Evolutionary conservation across 2,888 invertebrate species (phyloP), one percentile per base, ranked within the genome.

Genomic region (Pyrrhosoma nymphula): DNA sequence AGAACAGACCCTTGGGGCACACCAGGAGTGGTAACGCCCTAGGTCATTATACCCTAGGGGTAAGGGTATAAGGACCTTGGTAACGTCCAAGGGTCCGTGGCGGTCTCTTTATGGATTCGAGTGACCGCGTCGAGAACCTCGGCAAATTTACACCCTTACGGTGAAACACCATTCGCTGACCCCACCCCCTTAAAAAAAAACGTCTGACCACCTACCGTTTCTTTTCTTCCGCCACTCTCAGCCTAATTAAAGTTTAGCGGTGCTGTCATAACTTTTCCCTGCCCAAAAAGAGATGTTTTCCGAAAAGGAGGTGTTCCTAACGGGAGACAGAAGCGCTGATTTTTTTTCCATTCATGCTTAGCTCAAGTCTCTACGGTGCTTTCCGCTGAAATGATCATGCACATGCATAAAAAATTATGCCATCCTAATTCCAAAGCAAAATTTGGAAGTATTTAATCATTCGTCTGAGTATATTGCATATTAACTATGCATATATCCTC

Each of bases 191-290:
- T 60, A 8, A 0, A 26, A 26, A 47, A 47, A 47, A 47, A 47
- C 47, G n/a, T 26, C 91, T n/a, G 16, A 69, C 47, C 23, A n/a
- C 93, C 20, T 20, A 47, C 47, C 47, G n/a, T 16, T 82, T 2
- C 18, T 82, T 35, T 82, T 16, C 82, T 26, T 26, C 18, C n/a
- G 16, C 60, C 12, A 20, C 20, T 60, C 47, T 16, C 14, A 16
- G 30, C 63, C 47, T 47, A 93, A 93, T 93, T 93, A 26, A n/a
- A 93, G 47, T 75, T 91, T 93, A n/a, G 69, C 18, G 18, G n/a
- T 12, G 39, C 20, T 16, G 20, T 63, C 91, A 91, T 69, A 91
- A 69, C 60, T 91, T 75, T 69, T 47, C 55, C 26, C n/a, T n/a
- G 55, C 47, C 88, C 47, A 12, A 89, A 47, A 35, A 63, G 26